phyloP scores from a whole-genome alignment of 2,888 invertebrate species.

The Branchinecta sandiegonensis region DNA sequence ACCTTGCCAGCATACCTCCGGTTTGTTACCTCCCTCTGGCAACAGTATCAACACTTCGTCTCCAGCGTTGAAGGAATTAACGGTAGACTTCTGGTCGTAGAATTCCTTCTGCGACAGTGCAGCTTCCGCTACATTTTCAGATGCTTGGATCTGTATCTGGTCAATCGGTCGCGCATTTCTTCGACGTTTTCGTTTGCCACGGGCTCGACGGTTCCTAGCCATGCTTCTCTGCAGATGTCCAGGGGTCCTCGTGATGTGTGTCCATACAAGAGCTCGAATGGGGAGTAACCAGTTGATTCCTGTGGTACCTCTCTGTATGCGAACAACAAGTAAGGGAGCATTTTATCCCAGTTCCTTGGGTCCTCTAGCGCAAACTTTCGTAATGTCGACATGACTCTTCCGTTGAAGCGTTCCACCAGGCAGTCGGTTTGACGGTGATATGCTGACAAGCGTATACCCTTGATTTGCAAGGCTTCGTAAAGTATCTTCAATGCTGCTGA shows the following conservation, averaged over 20 bases:
- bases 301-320: no score
- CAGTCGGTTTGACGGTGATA: constrained; percentile 29
- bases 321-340: no score
- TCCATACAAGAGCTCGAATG: constrained; percentile 7
- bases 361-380: background rate
- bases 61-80: background rate
- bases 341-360: no score
- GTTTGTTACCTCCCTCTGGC: background rate
- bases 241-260: background rate
- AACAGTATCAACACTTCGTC: background rate
- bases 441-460: constrained; percentile 25
- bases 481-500: constrained; percentile 24
- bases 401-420: constrained; percentile 29
- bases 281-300: background rate
- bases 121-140: background rate
- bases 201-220: background rate
- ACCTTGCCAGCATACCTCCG: background rate
- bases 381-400: constrained; percentile 26
- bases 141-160: background rate
- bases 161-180: background rate
- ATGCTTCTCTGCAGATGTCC: constrained; percentile 1
- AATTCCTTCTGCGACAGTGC: background rate
- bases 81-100: background rate
- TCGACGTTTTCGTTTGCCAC: background rate
- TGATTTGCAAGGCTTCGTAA: constrained; percentile 23